Percentiles rank a stretch among this genome's conserved stretches.
Evolutionary conservation across 2,113 vertebrate species (phyloP).

Genomic region (Caretta caretta): DNA sequence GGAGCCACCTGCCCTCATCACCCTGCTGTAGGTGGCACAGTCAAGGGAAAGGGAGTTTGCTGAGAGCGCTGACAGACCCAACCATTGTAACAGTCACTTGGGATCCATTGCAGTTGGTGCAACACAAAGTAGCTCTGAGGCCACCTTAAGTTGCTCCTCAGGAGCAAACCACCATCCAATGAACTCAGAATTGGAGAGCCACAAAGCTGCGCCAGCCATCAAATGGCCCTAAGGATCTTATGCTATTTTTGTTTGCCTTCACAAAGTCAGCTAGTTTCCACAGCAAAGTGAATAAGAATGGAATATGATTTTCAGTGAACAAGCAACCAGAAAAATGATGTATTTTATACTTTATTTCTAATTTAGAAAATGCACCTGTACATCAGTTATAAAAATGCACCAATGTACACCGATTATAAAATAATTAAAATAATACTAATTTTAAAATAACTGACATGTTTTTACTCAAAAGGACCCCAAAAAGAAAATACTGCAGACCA

Average conservation of each 20-base stretch:
- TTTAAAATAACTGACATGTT: background rate
- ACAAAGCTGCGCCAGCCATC: background rate
- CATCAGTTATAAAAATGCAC: background rate
- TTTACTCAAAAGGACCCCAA: background rate
- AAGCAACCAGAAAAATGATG: background rate
- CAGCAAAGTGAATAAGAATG: background rate
- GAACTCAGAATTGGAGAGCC: background rate
- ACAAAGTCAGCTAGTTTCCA: background rate
- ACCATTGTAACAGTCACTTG: background rate
- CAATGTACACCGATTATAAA: background rate
- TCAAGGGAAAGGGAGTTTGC: background rate
- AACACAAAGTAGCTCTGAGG: background rate
- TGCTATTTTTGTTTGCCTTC: background rate
- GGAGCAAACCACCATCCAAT: background rate
- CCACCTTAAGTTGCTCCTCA: background rate
- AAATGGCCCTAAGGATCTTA: background rate
- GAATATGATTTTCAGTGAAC: background rate
- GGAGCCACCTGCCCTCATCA: background rate
- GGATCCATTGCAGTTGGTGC: background rate
- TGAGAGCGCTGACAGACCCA: background rate
- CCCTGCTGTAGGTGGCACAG: background rate
- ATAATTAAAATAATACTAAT: background rate
- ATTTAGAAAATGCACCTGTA: background rate
- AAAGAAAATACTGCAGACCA: background rate
- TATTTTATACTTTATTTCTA: background rate